Base-by-base conservation (phyloP, 2,888 invertebrate genomes). In the Mythimna lalbum region DNA sequence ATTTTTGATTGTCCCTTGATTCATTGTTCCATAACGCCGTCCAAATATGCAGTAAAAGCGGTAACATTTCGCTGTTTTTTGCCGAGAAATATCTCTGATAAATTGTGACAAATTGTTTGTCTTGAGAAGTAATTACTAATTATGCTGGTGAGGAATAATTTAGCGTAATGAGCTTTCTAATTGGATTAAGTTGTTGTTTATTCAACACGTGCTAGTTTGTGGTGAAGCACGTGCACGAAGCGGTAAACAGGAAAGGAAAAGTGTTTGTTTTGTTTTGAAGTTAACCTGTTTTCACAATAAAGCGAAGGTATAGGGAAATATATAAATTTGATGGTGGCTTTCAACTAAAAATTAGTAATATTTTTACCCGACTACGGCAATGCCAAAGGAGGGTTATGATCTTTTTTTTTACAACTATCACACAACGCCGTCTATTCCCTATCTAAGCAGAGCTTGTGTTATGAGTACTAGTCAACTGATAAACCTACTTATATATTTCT, bases 71-170 rank as follows among this genome's bases (percentile, higher is more conserved):
- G 36, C 69, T 70, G n/a, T 49, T 68, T 81, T 78, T 84, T 81
- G 66, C 49, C 1, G 27, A 6, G 17, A 69, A 67, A 75, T 66
- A 39, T 68, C 70, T 75, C 55, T 81, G 82, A 85, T 81, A 78
- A 82, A 81, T 82, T 78, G 60, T 80, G 83, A 86, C 83, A 86
- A 86, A 86, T 86, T 81, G 84, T 68, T 68, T 59, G 55, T 56
- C 57, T 21, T 59, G 59, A 33, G 31, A 23, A 27, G 43, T 66
- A 71, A 70, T 78, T 78, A 73, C 49, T 66, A 71, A 68, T 79
- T 82, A 74, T 39, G n/a, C 43, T 27, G n/a, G 19, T 53, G 4
- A 47, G 43, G 62, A 68, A 79, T 61, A 56, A 68, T 76, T 74
- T 75, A 52, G 27, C 50, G 17, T 72, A 65, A 77, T 72, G 64